Conservation (phyloP, 2,113 vertebrate species). For the Halcyon senegalensis region DNA sequence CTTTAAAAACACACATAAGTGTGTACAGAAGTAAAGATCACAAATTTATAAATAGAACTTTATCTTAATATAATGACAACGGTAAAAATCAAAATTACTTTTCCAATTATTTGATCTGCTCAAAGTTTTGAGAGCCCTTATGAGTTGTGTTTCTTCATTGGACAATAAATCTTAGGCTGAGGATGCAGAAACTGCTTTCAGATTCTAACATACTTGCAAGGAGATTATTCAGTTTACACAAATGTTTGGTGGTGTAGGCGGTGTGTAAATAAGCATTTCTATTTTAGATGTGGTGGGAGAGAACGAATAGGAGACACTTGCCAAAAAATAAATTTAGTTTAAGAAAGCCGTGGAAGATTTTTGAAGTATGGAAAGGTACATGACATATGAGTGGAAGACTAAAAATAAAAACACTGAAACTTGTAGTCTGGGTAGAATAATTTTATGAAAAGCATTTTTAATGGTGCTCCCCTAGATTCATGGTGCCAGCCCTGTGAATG, state of each 20-base stretch:
- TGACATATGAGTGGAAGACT: neutral
- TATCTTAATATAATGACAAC: neutral
- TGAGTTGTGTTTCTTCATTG: neutral
- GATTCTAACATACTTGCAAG: neutral
- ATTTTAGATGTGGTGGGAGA: fast-evolving
- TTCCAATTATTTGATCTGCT: neutral
- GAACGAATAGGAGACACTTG: neutral
- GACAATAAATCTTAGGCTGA: neutral
- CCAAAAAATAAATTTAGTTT: neutral
- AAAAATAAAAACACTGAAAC: neutral
- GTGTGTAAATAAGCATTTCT: neutral
- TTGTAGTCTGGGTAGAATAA: neutral
- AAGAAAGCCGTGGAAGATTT: neutral
- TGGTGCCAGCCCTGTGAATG: neutral
- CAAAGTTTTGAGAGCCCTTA: neutral
- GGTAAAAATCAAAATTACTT: neutral
- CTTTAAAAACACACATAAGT: neutral
- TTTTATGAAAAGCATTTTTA: neutral
- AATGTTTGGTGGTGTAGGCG: neutral
- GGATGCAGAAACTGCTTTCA: neutral
- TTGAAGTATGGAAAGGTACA: fast-evolving
- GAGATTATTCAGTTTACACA: neutral
- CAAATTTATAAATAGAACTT: neutral
- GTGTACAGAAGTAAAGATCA: neutral
- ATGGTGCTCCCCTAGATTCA: neutral